Base-by-base conservation (phyloP, 2,888 invertebrate genomes). In the Lasioglossum villosulum region DNA sequence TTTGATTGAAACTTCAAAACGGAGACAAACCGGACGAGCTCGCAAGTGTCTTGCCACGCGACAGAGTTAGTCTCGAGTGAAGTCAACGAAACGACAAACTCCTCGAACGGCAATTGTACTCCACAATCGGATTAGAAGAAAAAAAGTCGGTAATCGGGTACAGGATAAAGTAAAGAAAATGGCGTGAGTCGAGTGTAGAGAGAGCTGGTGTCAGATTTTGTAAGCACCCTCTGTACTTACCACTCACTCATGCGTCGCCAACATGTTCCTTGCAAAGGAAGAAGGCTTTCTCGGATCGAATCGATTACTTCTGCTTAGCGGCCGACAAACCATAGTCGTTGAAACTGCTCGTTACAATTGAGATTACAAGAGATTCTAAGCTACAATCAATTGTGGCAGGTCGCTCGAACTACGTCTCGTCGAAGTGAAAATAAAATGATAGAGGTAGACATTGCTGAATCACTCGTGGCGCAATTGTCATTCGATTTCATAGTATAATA, bases 151-250 rank as follows among this genome's bases (percentile, higher is more conserved):
- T 80, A 76, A 84, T 63, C 42, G 80, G 75, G 48, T 30, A 84
- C 70, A 84, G 85, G 79, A 80, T 71, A 82, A 81, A 84, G 83
- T 84, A 83, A 88, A 91, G 85, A 88, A 79, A 92, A 90, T 88
- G 89, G 89, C 89, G 88, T 91, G 92, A 93, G 92, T 93, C 89
- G 93, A 94, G 92, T 92, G 91, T 92, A 90, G 89, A 93, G 91
- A 93, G 91, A 93, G 91, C 87, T 88, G 88, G 88, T 91, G 86
- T 90, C 86, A 88, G 77, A 90, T 90, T 90, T 90, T 85, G 88
- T 92, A 89, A 93, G 91, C 93, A 92, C 93, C 92, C 92, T 93
- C 92, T 90, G 94, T 95, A 95, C 95, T 95, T 95, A 95, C 95
- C 95, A 94, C 94, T 94, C 93, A 93, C 92, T 94, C 93, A 94